These are phyloP conservation scores for Cotesia glomerata DNA, from an alignment of 1,140 invertebrate species.

Conservation along the genomic window DNA sequence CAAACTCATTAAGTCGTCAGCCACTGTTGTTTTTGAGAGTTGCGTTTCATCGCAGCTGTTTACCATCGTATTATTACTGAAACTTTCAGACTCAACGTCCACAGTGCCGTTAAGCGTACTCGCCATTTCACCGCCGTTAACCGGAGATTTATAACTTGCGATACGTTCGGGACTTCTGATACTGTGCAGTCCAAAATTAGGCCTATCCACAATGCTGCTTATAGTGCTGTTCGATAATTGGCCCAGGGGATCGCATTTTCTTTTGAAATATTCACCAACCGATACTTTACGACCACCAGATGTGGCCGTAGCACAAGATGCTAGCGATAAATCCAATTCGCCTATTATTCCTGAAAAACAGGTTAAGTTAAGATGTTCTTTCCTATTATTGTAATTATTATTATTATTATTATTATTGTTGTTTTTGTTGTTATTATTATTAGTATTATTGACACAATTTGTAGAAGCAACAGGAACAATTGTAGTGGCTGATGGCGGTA, in stretches of 20 bases:
- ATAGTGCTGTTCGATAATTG: constrained; percentile 30
- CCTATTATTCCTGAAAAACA: constrained; percentile 56
- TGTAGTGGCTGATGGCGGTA: not conserved
- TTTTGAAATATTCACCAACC: constrained; percentile 50
- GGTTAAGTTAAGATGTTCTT: constrained; percentile 45
- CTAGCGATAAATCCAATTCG: constrained; percentile 47
- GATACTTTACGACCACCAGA: constrained; percentile 42
- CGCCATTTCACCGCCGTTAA: constrained; percentile 35
- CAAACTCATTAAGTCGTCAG: constrained; percentile 48
- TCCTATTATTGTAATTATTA: constrained; percentile 25
- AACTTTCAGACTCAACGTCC: too few relatives aligned
- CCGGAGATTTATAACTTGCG: constrained; percentile 36
- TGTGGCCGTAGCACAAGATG: constrained; percentile 37
- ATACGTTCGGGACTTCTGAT: constrained; percentile 45
- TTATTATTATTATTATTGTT: not conserved
- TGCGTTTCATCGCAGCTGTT: too few relatives aligned
- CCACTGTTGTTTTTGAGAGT: constrained; percentile 5
- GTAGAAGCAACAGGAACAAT: not conserved
- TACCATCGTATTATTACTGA: too few relatives aligned
- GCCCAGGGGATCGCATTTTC: constrained; percentile 48
- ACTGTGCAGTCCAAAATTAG: constrained; percentile 44
- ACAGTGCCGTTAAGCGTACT: not conserved
- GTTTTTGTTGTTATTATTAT: constrained; percentile 30
- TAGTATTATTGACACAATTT: constrained; percentile 31
- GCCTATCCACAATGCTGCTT: constrained; percentile 29